Evolutionary conservation across 2,888 invertebrate genomes (phyloP).

Genomic region (Machimus atricapillus): DNA sequence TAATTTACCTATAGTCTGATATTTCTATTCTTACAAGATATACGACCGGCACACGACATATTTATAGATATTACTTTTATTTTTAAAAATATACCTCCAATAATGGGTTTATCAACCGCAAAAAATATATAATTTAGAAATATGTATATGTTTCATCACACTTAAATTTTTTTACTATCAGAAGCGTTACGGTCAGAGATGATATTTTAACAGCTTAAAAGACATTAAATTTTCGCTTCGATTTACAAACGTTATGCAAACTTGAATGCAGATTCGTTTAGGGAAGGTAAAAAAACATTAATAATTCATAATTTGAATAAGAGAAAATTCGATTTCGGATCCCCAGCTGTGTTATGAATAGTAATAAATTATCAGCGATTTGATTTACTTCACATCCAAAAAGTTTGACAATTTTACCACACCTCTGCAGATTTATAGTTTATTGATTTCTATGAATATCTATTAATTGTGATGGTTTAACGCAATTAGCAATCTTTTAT

Average conservation of each 20-base stretch:
- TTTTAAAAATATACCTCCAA: background rate
- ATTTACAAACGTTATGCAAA: background rate
- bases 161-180: background rate
- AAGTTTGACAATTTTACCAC: background rate
- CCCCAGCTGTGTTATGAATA: background rate
- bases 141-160: background rate
- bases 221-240: background rate
- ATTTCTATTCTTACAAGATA: background rate
- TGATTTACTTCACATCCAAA: constrained; percentile 1
- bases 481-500: background rate
- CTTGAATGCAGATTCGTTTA: background rate
- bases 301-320: constrained; percentile 28
- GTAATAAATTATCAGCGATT: constrained; percentile 11
- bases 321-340: constrained; percentile 12
- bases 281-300: background rate
- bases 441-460: background rate
- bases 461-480: background rate
- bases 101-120: background rate
- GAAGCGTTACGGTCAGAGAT: background rate
- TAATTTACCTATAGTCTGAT: background rate
- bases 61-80: background rate
- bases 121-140: background rate
- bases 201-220: background rate
- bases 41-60: background rate
- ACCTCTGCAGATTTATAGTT: background rate